A percentile compares a stretch with the other conserved stretches of the same genome.
These are phyloP conservation scores for Labeo rohita DNA, from an alignment of 2,113 vertebrate genomes.

Conservation along the genomic window DNA sequence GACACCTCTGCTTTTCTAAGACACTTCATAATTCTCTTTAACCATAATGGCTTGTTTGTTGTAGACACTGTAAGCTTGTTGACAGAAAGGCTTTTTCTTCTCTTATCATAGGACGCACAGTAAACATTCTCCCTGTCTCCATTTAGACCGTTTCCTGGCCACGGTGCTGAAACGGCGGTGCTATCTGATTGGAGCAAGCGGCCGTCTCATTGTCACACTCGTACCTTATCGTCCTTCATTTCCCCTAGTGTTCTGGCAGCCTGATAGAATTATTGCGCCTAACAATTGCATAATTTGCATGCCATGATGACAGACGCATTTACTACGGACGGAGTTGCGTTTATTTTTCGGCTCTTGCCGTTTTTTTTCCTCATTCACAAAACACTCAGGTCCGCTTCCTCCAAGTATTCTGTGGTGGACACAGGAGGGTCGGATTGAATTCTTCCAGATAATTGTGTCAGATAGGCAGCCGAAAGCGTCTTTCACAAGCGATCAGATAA, in stretches of 20 bases:
- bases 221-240: slow-evolving; percentile 62
- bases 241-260: slow-evolving; percentile 55
- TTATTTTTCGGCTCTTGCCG: slow-evolving; percentile 52
- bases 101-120: slow-evolving; percentile 63
- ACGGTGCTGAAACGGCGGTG: slow-evolving; percentile 57
- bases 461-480: slow-evolving; percentile 81
- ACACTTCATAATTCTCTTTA: slow-evolving; percentile 4
- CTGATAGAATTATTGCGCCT: slow-evolving; percentile 58
- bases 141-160: slow-evolving; percentile 56
- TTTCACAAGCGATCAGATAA: slow-evolving; percentile 93
- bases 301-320: slow-evolving; percentile 52
- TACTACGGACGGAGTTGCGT: slow-evolving; percentile 26
- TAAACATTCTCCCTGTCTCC: slow-evolving; percentile 57
- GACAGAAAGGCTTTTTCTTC: slow-evolving; percentile 53
- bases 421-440: slow-evolving; percentile 73
- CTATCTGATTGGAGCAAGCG: slow-evolving; percentile 62
- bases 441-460: slow-evolving; percentile 88
- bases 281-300: slow-evolving; percentile 68
- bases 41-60: slow-evolving; percentile 55
- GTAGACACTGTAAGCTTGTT: slow-evolving; percentile 47
- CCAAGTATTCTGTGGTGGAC: slow-evolving; percentile 55
- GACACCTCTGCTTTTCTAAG: slow-evolving; percentile 17
- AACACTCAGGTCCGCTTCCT: slow-evolving; percentile 70
- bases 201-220: slow-evolving; percentile 47
- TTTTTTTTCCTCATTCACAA: slow-evolving; percentile 67